These are phyloP conservation scores for Cyclophora punctaria DNA, from an alignment of 2,888 invertebrate species.

Conservation along the genomic window DNA sequence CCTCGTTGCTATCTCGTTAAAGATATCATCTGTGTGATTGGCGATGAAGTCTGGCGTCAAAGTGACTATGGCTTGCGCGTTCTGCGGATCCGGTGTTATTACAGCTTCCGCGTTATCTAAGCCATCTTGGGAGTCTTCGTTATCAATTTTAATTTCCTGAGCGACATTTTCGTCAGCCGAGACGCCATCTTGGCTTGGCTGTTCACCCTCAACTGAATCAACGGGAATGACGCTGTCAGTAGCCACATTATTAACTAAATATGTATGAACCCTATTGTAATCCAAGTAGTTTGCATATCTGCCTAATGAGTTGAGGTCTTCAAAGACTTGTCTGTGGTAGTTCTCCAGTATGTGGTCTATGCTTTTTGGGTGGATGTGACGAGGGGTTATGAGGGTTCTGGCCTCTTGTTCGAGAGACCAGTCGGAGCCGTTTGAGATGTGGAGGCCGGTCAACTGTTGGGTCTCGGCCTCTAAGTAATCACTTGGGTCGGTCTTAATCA, in stretches of 20 bases:
- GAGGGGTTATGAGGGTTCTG: slow-evolving; percentile 73
- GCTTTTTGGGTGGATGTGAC: slow-evolving; percentile 82
- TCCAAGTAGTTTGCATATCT: slow-evolving; percentile 46
- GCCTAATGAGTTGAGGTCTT: slow-evolving; percentile 82
- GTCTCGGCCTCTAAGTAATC: slow-evolving; percentile 77
- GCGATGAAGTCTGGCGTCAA: slow-evolving; percentile 53
- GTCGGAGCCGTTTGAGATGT: slow-evolving; percentile 79
- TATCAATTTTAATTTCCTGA: slow-evolving; percentile 56
- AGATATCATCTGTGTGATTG: slow-evolving; percentile 56
- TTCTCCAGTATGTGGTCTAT: slow-evolving; percentile 81
- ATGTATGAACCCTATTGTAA: slow-evolving; percentile 67
- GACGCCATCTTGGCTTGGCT: slow-evolving; percentile 45
- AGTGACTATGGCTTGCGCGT: slow-evolving; percentile 43
- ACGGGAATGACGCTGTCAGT: slow-evolving; percentile 59
- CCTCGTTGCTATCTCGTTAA: slow-evolving; percentile 55
- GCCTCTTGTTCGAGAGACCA: slow-evolving; percentile 78
- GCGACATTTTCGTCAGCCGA: slow-evolving; percentile 66
- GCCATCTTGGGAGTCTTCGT: slow-evolving; percentile 31
- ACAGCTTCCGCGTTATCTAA: slow-evolving; percentile 6
- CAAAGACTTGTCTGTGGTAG: slow-evolving; percentile 83
- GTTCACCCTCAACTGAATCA: slow-evolving; percentile 39
- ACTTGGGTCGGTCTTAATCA: slow-evolving; percentile 85
- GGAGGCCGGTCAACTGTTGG: slow-evolving; percentile 71
- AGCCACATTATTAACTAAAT: slow-evolving; percentile 67
- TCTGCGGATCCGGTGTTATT: slow-evolving; percentile 6